Evolutionary conservation across 1,140 invertebrate genomes (phyloP), one percentile per base, ranked within the genome.

Genomic region (Sycophila sp.): DNA sequence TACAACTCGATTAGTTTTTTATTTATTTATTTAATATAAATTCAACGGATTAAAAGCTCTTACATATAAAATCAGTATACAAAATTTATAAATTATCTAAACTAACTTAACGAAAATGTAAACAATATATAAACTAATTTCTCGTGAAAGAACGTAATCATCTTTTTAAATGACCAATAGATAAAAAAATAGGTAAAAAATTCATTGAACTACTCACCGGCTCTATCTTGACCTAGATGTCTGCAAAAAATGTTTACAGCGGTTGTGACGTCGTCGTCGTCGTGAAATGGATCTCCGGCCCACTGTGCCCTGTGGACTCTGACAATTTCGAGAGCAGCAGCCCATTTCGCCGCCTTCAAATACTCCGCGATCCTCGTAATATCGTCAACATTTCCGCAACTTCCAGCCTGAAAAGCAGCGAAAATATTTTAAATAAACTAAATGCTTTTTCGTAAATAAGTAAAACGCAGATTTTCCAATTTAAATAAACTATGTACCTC

Each of bases 181-280:
- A n/a, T n/a, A n/a, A n/a, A n/a, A n/a, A n/a, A n/a, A n/a, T n/a
- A n/a, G n/a, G n/a, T n/a, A n/a, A n/a, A n/a, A n/a, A n/a, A n/a
- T n/a, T n/a, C n/a, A 32, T 5, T 58, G 10, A 58, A 55, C n/a
- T n/a, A n/a, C 72, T 82, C 84, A 91, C 92, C 91, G 73, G 89
- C 85, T 83, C 89, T 89, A 73, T 92, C 91, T 74, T 91, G 89
- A 38, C 91, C 89, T 64, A 92, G 79, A 74, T 92, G 89, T 75
- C 87, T 89, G 77, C 92, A 93, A 79, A 92, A 94, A 72, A 93
- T 89, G 82, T 90, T 91, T 42, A 93, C 85, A 59, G 92, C 88
- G 10, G 89, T 89, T n/a, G 90, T 87, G 10, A 93, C 86, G 70
- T 93, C 89, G 13, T 89, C 88, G 26, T 86, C 84, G 64, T 89